These are phyloP conservation scores for Motacilla tschutschensis DNA, from an alignment of 2,113 vertebrate species.

Conservation along the genomic window DNA sequence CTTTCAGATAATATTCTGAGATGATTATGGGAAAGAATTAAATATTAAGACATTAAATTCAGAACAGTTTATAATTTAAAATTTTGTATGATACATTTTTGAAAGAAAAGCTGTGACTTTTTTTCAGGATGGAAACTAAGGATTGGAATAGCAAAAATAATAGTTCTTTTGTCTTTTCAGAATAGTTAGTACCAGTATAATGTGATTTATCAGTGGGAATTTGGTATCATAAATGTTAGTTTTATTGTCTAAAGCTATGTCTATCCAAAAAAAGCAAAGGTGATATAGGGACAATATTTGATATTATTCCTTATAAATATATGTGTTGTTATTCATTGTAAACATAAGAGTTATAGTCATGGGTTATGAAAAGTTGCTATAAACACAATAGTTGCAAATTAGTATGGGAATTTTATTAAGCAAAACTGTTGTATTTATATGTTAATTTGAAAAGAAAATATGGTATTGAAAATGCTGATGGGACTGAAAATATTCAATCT, in stretches of 20 bases:
- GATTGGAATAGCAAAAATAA: not conserved
- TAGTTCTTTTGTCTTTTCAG: not conserved
- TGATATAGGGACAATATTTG: not conserved
- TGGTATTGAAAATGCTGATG: not conserved
- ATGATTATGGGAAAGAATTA: not conserved
- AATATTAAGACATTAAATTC: not conserved
- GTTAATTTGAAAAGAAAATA: not conserved
- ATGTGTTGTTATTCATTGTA: not conserved
- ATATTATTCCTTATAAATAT: not conserved
- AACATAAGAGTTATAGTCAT: not conserved
- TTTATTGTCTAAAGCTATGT: not conserved
- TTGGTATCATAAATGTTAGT: not conserved
- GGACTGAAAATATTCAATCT: not conserved
- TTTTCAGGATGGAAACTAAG: not conserved
- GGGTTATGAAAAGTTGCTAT: not conserved
- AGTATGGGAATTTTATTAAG: not conserved
- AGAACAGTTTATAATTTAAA: not conserved
- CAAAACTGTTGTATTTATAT: not conserved
- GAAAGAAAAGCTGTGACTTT: not conserved
- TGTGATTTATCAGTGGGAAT: not conserved
- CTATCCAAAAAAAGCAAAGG: not conserved
- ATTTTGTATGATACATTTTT: not conserved
- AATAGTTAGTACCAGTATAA: not conserved
- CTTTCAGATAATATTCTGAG: not conserved
- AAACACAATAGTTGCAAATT: not conserved